Conservation (phyloP, 2,113 vertebrate species). For the Aleadryas rufinucha region DNA sequence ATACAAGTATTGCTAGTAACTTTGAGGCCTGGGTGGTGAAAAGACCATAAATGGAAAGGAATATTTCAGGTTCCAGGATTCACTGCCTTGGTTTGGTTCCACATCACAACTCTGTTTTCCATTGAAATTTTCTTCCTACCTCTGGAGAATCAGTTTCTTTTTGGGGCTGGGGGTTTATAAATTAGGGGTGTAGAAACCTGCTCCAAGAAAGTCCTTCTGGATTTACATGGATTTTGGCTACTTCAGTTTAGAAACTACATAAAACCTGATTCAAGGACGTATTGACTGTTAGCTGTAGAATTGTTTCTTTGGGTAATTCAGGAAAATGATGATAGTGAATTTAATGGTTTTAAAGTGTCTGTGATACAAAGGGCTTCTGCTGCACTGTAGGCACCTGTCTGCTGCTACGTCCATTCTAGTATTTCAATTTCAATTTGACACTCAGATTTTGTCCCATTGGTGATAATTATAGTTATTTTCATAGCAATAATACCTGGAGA, state of each 20-base stretch:
- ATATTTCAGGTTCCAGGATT: background rate
- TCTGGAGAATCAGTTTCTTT: background rate
- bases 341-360: background rate
- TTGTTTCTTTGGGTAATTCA: background rate
- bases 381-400: background rate
- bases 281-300: background rate
- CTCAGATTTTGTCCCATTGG: background rate
- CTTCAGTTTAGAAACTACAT: background rate
- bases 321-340: background rate
- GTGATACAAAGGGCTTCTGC: background rate
- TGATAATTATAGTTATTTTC: conserved; percentile 18
- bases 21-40: background rate
- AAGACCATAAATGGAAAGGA: background rate
- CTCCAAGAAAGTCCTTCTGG: background rate
- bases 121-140: background rate
- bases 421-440: background rate
- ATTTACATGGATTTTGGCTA: background rate
- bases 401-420: background rate
- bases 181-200: background rate
- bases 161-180: rapidly evolving
- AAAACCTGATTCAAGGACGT: background rate
- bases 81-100: background rate
- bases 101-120: background rate
- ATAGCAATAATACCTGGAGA: background rate
- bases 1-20: background rate